phyloP scores from a whole-genome alignment of 2,888 invertebrate species.

The Lacanobia wlatinum region DNA sequence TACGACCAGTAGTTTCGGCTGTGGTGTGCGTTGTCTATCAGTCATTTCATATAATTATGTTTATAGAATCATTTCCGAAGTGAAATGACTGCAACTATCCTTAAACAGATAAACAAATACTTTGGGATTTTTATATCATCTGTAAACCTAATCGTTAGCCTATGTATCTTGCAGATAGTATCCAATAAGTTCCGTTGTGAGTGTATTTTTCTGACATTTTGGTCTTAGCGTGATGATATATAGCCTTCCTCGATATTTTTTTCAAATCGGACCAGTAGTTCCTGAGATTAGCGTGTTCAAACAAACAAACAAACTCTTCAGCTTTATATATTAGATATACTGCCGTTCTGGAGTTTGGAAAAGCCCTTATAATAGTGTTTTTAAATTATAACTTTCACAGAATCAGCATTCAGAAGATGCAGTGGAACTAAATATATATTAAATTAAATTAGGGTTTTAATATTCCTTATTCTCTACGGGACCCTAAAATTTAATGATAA shows the following conservation, averaged over 20 bases:
- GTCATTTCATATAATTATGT: too few relatives aligned
- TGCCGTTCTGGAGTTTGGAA: not conserved
- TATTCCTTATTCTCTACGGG: not conserved
- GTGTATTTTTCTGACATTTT: not conserved
- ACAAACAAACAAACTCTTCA: too few relatives aligned
- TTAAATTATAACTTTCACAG: not conserved
- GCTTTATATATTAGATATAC: too few relatives aligned
- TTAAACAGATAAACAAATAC: too few relatives aligned
- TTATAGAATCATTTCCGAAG: too few relatives aligned
- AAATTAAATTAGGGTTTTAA: constrained; percentile 11
- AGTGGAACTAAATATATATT: not conserved
- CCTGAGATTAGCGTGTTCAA: too few relatives aligned
- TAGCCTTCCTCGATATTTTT: too few relatives aligned
- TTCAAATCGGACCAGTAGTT: too few relatives aligned
- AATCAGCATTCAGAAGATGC: constrained; percentile 12
- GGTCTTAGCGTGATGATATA: too few relatives aligned
- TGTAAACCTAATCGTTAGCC: not conserved
- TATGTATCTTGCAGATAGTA: not conserved
- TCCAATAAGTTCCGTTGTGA: not conserved
- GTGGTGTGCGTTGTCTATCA: too few relatives aligned
- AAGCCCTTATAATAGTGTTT: not conserved
- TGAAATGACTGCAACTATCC: not conserved
- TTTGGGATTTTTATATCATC: too few relatives aligned
- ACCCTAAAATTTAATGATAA: constrained; percentile 32
- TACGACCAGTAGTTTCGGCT: too few relatives aligned